Conservation (phyloP, 1,140 invertebrate species). For the Drosophila subobscura region DNA sequence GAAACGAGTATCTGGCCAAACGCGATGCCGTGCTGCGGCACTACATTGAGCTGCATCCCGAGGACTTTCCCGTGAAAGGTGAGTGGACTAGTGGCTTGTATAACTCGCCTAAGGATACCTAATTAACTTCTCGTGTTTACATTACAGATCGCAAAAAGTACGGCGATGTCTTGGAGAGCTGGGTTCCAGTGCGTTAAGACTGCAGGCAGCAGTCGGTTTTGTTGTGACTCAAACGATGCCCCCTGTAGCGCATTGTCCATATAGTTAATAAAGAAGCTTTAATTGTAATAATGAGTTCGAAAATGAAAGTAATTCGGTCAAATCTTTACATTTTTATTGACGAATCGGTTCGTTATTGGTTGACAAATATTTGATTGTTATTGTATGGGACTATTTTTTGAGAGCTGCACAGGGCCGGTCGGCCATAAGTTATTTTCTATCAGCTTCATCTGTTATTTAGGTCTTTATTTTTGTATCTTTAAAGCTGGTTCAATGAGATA, state of each 20-base stretch:
- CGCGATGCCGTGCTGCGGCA: conserved; percentile 88
- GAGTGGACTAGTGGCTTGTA: conserved; percentile 19
- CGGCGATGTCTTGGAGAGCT: conserved; percentile 86
- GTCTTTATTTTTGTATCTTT: too few species aligned
- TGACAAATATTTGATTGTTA: too few species aligned
- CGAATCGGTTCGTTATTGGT: not conserved
- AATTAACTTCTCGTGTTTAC: conserved; percentile 30
- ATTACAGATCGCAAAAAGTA: conserved; percentile 87
- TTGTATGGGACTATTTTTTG: too few species aligned
- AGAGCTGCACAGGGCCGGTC: too few species aligned
- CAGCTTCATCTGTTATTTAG: too few species aligned
- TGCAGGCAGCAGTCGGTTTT: not conserved
- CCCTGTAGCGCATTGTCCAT: conserved; percentile 21
- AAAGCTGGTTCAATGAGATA: too few species aligned
- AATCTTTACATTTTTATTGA: too few species aligned
- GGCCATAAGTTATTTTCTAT: too few species aligned
- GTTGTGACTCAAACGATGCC: conserved; percentile 25
- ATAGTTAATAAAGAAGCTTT: conserved; percentile 76
- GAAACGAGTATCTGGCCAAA: conserved; percentile 85
- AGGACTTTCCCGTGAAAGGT: conserved; percentile 88
- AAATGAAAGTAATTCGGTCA: conserved; percentile 6
- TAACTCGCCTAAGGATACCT: too few species aligned
- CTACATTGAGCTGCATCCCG: conserved; percentile 88
- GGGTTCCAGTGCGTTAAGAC: conserved; percentile 87
- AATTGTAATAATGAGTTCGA: conserved; percentile 61